A percentile compares a stretch with the other conserved stretches of the same genome.
Conservation (phyloP, 2,888 invertebrate genomes). For the Trichogramma evanescens region DNA sequence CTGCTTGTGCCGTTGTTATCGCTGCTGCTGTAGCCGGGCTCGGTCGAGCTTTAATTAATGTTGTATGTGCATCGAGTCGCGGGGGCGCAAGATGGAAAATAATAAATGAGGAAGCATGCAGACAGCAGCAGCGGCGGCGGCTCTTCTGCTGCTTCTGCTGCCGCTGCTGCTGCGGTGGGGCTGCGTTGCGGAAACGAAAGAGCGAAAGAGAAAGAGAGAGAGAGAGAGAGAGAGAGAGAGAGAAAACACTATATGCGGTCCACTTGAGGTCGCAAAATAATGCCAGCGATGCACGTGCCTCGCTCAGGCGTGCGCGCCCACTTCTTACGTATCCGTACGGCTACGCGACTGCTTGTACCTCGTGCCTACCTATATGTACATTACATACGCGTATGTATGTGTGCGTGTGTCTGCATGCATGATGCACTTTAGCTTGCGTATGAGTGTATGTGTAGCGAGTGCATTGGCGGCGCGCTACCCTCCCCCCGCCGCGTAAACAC, state of each 20-base stretch:
- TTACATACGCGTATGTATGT: no score
- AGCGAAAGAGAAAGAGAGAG: constrained; percentile 7
- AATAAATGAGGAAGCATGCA: constrained; percentile 16
- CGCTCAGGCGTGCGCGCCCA: no score
- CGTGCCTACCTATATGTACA: no score
- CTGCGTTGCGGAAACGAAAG: neutral
- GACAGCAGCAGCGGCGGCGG: constrained; percentile 8
- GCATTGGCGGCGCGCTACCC: no score
- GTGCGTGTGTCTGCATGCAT: no score
- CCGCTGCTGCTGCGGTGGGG: neutral
- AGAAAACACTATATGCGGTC: constrained; percentile 17
- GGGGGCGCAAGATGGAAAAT: constrained; percentile 16
- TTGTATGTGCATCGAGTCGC: constrained; percentile 34
- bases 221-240: constrained; percentile 8
- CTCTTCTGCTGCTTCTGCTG: neutral
- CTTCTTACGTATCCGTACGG: no score
- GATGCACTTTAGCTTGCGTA: no score
- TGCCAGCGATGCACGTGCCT: constrained; percentile 37
- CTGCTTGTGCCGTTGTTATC: neutral
- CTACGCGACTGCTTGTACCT: no score
- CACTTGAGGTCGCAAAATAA: constrained; percentile 38
- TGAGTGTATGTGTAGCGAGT: no score
- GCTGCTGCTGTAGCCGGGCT: constrained; percentile 14
- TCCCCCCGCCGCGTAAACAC: no score
- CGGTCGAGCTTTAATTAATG: constrained; percentile 42